Percentiles rank a stretch among this genome's conserved stretches.
These are phyloP conservation scores for Cyanoliseus patagonus DNA, from an alignment of 2,113 vertebrate species.

Conservation along the genomic window DNA sequence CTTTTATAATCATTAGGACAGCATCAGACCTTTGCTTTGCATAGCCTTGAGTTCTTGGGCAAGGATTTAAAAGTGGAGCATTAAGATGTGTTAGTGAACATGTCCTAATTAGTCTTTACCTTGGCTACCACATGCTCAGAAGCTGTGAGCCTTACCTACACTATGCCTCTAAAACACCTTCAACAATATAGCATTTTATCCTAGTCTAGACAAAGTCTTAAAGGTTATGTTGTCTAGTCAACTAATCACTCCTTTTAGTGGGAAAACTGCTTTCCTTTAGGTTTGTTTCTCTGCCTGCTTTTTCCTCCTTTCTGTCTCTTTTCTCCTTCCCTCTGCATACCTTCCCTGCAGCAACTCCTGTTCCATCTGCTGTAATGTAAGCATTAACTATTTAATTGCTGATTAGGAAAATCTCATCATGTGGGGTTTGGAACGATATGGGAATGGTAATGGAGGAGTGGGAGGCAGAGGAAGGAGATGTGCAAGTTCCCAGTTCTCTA, in stretches of 20 bases:
- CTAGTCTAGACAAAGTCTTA: slow-evolving; percentile 53
- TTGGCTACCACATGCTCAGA: not conserved
- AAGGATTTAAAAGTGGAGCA: not conserved
- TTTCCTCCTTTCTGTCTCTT: slow-evolving; percentile 24
- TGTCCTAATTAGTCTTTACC: slow-evolving; percentile 18
- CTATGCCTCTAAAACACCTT: not conserved
- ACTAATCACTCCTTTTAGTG: not conserved
- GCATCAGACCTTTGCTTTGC: slow-evolving; percentile 19
- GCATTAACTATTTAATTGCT: slow-evolving; percentile 62
- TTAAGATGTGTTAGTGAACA: not conserved
- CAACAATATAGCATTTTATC: slow-evolving; percentile 31
- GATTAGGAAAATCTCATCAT: slow-evolving; percentile 33
- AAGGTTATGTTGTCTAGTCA: not conserved
- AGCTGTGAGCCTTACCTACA: not conserved
- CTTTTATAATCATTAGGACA: not conserved
- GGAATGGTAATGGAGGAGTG: not conserved
- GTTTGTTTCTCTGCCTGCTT: not conserved
- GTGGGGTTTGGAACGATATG: not conserved
- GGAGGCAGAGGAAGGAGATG: slow-evolving; percentile 6
- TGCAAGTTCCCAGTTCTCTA: not conserved
- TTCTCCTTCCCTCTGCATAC: slow-evolving; percentile 41
- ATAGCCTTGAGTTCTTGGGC: slow-evolving; percentile 25
- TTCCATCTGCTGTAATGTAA: slow-evolving; percentile 40
- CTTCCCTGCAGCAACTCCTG: slow-evolving; percentile 52
- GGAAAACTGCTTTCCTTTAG: slow-evolving; percentile 19